Percentiles rank a stretch among this genome's conserved stretches.
These are phyloP conservation scores for Trachurus trachurus DNA, from an alignment of 2,797 vertebrate genomes.

Conservation along the genomic window DNA sequence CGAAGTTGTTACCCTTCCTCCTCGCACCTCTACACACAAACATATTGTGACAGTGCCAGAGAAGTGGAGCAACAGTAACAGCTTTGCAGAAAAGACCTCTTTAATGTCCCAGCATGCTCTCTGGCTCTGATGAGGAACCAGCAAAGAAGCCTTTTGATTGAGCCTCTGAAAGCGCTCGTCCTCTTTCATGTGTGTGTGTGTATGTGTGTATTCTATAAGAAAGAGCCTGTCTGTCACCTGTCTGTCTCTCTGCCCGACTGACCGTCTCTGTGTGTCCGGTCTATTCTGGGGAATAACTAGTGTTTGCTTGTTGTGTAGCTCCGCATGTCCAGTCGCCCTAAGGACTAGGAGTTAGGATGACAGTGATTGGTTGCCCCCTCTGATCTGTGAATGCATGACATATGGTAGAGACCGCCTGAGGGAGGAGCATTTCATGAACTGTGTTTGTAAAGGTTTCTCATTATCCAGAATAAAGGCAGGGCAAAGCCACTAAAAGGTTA, in stretches of 20 bases:
- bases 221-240: neutral
- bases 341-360: slow-evolving; percentile 54
- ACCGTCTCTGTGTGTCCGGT: neutral
- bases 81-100: slow-evolving; percentile 54
- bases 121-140: slow-evolving; percentile 59
- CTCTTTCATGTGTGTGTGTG: slow-evolving; percentile 14
- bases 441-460: slow-evolving; percentile 53
- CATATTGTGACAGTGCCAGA: slow-evolving; percentile 38
- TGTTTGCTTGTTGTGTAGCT: slow-evolving; percentile 21
- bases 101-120: slow-evolving; percentile 71
- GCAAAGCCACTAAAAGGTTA: slow-evolving; percentile 9
- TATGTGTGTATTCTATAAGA: neutral
- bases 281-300: neutral
- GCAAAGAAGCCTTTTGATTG: slow-evolving; percentile 56
- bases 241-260: neutral
- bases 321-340: slow-evolving; percentile 32
- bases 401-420: slow-evolving; percentile 56
- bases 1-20: slow-evolving; percentile 21
- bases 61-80: slow-evolving; percentile 45
- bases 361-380: slow-evolving; percentile 56
- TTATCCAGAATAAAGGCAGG: slow-evolving; percentile 35
- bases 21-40: slow-evolving; percentile 24
- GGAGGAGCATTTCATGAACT: slow-evolving; percentile 56
- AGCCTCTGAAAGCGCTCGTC: slow-evolving; percentile 19
- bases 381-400: slow-evolving; percentile 61